Percentiles rank a stretch among this genome's conserved stretches.
phyloP scores from a whole-genome alignment of 2,888 invertebrate genomes.

The Drosophila mimetica region DNA sequence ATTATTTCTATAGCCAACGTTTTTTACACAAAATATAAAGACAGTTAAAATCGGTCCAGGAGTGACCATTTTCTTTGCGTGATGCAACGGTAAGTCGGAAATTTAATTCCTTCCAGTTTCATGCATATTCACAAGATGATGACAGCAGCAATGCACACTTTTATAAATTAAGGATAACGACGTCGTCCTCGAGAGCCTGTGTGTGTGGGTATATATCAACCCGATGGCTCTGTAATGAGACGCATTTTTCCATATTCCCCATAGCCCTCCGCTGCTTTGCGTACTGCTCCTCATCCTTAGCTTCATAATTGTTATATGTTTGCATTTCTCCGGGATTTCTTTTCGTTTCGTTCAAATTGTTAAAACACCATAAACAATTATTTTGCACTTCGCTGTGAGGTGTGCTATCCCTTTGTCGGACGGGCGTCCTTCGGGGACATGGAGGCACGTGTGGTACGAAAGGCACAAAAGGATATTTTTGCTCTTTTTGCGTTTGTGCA shows the following conservation, averaged over 20 bases:
- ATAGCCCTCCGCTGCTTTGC: constrained; percentile 48
- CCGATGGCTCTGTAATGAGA: constrained; percentile 60
- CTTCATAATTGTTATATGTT: constrained; percentile 71
- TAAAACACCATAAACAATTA: constrained; percentile 83
- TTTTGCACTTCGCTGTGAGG: constrained; percentile 75
- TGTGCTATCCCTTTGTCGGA: constrained; percentile 55
- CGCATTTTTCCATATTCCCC: constrained; percentile 22
- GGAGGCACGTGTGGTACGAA: constrained; percentile 12
- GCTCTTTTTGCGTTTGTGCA: constrained; percentile 54
- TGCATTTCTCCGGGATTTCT: constrained; percentile 36
- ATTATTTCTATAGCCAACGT: no score
- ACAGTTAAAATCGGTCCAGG: no score
- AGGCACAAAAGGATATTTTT: constrained; percentile 37
- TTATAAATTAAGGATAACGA: constrained; percentile 81
- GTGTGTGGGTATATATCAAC: constrained; percentile 39
- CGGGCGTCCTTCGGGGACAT: constrained; percentile 18
- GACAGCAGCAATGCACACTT: constrained; percentile 57
- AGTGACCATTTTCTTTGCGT: neutral
- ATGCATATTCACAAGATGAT: constrained; percentile 77
- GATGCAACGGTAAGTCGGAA: constrained; percentile 47
- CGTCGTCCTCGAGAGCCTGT: constrained; percentile 35
- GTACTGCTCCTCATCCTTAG: constrained; percentile 40
- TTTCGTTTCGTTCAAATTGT: constrained; percentile 67
- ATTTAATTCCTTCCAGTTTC: constrained; percentile 75
- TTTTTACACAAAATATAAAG: no score